Evolutionary conservation across 2,888 invertebrate species (phyloP).

Genomic region (Chorisops tibialis): DNA sequence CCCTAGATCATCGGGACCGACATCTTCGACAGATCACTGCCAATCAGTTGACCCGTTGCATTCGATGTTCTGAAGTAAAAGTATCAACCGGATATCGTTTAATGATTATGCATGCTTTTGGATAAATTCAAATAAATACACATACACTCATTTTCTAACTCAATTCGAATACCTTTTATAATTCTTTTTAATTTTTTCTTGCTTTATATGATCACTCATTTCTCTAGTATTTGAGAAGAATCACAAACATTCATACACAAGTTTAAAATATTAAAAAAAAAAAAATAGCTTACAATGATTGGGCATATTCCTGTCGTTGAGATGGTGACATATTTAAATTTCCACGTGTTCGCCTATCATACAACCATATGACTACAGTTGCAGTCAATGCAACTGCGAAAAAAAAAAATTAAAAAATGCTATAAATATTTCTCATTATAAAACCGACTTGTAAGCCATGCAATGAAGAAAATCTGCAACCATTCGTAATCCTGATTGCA

Average conservation of each 20-base stretch:
- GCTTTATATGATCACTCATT: constrained; percentile 20
- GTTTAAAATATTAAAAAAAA: constrained; percentile 14
- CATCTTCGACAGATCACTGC: constrained; percentile 33
- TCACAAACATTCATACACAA: neutral
- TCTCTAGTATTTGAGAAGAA: constrained; percentile 14
- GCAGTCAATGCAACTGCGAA: constrained; percentile 68
- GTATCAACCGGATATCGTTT: too few species aligned
- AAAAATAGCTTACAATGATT: constrained; percentile 32
- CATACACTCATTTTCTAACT: too few species aligned
- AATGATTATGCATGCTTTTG: too few species aligned
- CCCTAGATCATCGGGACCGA: constrained; percentile 28
- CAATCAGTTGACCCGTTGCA: constrained; percentile 24
- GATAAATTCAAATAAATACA: too few species aligned
- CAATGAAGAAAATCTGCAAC: constrained; percentile 88
- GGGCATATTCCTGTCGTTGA: constrained; percentile 54
- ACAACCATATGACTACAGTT: constrained; percentile 69
- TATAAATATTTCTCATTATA: neutral
- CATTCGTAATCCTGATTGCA: constrained; percentile 72
- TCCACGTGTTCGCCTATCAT: constrained; percentile 66
- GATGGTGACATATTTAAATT: constrained; percentile 70
- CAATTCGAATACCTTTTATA: constrained; percentile 16
- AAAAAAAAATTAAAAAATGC: constrained; percentile 7
- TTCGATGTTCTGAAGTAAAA: constrained; percentile 18
- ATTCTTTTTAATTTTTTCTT: constrained; percentile 17
- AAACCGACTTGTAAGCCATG: constrained; percentile 69